phyloP scores from a whole-genome alignment of 53 echinoderm and acorn worm genomes.

The Apostichopus leukothele region DNA sequence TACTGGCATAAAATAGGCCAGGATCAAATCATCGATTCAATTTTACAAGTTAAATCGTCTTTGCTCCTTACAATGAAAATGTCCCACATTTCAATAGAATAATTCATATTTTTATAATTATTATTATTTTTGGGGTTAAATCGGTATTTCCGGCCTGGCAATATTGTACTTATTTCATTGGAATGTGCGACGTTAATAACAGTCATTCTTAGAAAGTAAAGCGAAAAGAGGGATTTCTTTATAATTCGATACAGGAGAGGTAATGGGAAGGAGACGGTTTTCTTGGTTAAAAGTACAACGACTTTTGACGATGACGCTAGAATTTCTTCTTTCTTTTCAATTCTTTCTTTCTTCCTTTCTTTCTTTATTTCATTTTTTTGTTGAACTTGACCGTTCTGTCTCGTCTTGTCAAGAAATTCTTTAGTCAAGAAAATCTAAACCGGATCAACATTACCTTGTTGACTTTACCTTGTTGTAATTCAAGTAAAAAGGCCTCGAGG shows the following conservation, averaged over 20 bases:
- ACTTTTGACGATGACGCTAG: neutral
- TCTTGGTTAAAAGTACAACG: slow-evolving; percentile 1
- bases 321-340: too few species aligned
- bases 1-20: too few species aligned
- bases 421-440: neutral
- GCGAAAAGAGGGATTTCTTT: neutral
- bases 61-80: too few species aligned
- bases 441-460: neutral
- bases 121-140: too few species aligned
- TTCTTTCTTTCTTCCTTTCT: neutral
- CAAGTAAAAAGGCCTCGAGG: neutral
- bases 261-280: neutral
- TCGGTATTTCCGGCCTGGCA: too few species aligned
- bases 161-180: too few species aligned
- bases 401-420: neutral
- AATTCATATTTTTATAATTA: too few species aligned
- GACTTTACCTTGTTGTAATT: neutral
- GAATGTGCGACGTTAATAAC: too few species aligned
- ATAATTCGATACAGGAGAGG: slow-evolving; percentile 1
- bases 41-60: too few species aligned
- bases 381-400: neutral
- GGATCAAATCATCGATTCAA: too few species aligned
- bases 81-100: too few species aligned
- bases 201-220: too few species aligned
- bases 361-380: neutral